Evolutionary conservation across 2,888 invertebrate genomes (phyloP), one percentile per base, ranked within the genome.

Genomic region (Adelphocoris suturalis): DNA sequence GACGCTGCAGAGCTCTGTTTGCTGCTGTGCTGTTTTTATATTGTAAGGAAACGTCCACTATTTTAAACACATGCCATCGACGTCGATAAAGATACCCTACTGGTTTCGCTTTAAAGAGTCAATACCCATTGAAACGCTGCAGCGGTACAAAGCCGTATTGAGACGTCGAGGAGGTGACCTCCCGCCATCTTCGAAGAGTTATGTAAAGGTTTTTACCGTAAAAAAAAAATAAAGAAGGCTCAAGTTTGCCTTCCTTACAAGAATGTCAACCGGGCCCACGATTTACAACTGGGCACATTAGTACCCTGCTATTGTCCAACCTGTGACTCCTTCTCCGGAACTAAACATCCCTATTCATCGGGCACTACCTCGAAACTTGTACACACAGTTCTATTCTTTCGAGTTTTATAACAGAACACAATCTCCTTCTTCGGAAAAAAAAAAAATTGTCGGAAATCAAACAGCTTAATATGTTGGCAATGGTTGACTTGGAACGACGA

Each of bases 231-330:
- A n/a, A 57, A 57, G 57, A 57, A 57, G 57, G 16, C 19, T 57
- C 57, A n/a, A 57, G 14, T 57, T 57, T 57, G 14, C 57, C 57
- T 57, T 57, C 57, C 57, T 57, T n/a, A 57, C 57, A n/a, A 57
- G n/a, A n/a, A 57, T n/a, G 57, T 57, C 57, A 57, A 57, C 57
- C 19, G 57, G 16, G 57, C 57, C 57, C n/a, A 57, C 57, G 57
- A 57, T 57, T 57, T 57, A 57, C 57, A 57, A n/a, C 57, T 57
- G 57, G 16, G 57, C 57, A n/a, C 57, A 57, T 57, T 57, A 57
- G 57, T 57, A n/a, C n/a, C 19, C n/a, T 16, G 57, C 16, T n/a
- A 57, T 57, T 57, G 57, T 57, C 57, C 57, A 57, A 57, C n/a
- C 16, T 57, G 57, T 57, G 57, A 57, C n/a, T 57, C 57, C 57